A percentile compares a stretch with the other conserved stretches of the same genome.
Evolutionary conservation across 2,888 invertebrate genomes (phyloP).

Genomic region (Drosophila anomalata): DNA sequence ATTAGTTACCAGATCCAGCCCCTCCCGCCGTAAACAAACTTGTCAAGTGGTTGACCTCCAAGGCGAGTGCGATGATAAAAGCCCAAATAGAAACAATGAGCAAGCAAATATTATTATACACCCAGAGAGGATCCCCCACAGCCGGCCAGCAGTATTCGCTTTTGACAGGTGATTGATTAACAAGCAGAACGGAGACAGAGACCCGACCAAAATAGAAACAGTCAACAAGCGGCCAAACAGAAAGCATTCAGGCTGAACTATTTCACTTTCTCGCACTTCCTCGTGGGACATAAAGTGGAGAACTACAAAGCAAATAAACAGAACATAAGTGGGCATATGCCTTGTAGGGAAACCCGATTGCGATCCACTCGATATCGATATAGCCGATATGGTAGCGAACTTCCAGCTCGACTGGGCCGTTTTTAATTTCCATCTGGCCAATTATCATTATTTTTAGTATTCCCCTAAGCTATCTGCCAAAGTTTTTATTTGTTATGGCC

Average conservation of each 20-base stretch:
- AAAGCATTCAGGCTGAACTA: slow-evolving; percentile 14
- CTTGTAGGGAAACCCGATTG: slow-evolving; percentile 11
- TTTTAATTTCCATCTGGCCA: slow-evolving; percentile 1
- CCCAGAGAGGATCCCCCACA: slow-evolving; percentile 4
- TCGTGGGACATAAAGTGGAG: slow-evolving; percentile 5
- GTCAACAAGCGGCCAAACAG: slow-evolving; percentile 10
- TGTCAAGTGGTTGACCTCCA: slow-evolving; percentile 71
- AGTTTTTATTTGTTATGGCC: background rate
- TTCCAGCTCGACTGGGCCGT: background rate
- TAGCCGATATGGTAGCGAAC: background rate
- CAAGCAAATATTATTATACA: slow-evolving; percentile 5
- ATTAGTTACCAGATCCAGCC: background rate
- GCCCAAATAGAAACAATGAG: slow-evolving; percentile 48
- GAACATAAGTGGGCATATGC: slow-evolving; percentile 24
- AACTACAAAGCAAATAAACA: background rate
- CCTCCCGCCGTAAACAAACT: slow-evolving; percentile 26
- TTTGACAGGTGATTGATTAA: slow-evolving; percentile 70
- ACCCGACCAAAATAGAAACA: slow-evolving; percentile 30
- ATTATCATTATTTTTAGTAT: slow-evolving; percentile 9
- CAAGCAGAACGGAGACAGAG: slow-evolving; percentile 27
- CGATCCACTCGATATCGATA: background rate
- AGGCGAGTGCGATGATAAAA: slow-evolving; percentile 39
- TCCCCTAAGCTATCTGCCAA: slow-evolving; percentile 16
- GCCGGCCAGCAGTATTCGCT: slow-evolving; percentile 6
- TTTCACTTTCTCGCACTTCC: slow-evolving; percentile 34